A percentile compares a stretch with the other conserved stretches of the same genome.
Evolutionary conservation across 2,797 vertebrate genomes (phyloP).

Genomic region (Rhinella marina): DNA sequence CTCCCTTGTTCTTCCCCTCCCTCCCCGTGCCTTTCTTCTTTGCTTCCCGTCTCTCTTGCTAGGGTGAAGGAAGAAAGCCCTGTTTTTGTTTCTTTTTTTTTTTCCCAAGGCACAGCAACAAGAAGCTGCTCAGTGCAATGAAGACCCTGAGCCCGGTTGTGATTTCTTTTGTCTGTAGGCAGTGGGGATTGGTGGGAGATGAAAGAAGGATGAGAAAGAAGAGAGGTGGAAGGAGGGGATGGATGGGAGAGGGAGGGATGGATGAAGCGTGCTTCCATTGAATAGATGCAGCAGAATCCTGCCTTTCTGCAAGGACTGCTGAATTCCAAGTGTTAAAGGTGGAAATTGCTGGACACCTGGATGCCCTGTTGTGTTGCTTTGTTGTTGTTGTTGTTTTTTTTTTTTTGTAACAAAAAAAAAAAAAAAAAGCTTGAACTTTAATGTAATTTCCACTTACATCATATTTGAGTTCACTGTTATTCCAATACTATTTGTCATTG

Average conservation of each 20-base stretch:
- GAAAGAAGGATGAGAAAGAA: constrained; percentile 58
- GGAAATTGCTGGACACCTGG: no score
- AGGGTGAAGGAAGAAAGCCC: constrained; percentile 31
- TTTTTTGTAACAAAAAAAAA: no score
- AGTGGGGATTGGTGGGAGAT: constrained; percentile 55
- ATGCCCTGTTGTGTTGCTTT: not conserved
- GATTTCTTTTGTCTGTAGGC: constrained; percentile 61
- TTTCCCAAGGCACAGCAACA: constrained; percentile 56
- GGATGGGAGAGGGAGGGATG: constrained; percentile 48
- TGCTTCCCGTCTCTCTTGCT: constrained; percentile 10
- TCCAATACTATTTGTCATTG: not conserved
- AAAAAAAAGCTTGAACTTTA: constrained; percentile 14
- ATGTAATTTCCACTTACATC: not conserved
- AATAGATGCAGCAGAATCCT: constrained; percentile 53
- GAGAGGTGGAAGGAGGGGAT: constrained; percentile 58
- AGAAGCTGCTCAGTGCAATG: constrained; percentile 44
- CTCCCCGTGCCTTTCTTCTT: constrained; percentile 22
- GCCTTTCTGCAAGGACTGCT: constrained; percentile 43
- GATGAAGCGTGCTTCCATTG: constrained; percentile 49
- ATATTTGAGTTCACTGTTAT: not conserved
- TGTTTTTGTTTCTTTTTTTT: not conserved
- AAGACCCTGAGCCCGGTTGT: constrained; percentile 44
- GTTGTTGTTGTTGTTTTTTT: no score
- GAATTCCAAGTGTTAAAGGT: constrained; percentile 23
- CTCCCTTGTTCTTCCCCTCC: constrained; percentile 17